Conservation (phyloP, 2,113 vertebrate species). For the Suncus etruscus region DNA sequence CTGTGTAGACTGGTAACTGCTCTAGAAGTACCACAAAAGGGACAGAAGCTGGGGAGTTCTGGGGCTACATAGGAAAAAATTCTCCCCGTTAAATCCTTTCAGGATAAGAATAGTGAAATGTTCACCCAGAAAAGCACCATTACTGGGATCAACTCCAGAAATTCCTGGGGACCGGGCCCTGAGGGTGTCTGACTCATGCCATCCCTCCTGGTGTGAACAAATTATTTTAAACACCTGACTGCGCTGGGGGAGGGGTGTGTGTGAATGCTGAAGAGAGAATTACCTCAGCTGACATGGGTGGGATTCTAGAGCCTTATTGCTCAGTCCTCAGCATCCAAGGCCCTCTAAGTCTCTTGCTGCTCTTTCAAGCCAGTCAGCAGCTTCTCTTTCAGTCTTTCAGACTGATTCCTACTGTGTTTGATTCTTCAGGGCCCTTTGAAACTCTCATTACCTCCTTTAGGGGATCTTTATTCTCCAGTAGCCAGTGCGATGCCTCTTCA, state of each 20-base stretch:
- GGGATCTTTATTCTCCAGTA: no score
- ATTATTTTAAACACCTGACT: neutral
- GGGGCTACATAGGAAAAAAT: neutral
- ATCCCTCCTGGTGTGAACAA: neutral
- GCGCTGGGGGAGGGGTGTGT: neutral
- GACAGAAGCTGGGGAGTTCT: no score
- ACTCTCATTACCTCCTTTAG: no score
- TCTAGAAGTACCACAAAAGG: no score
- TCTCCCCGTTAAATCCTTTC: neutral
- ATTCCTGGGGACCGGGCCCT: neutral
- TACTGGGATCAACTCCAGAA: neutral
- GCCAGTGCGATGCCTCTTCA: no score
- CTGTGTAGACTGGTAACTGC: neutral
- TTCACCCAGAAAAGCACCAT: constrained; percentile 2
- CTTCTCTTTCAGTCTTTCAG: constrained; percentile 9
- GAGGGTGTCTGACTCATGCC: neutral
- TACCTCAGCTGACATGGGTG: neutral
- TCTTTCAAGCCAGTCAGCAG: neutral
- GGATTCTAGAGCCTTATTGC: neutral
- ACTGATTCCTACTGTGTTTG: neutral
- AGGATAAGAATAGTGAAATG: neutral
- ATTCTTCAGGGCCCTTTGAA: no score
- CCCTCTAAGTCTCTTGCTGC: neutral
- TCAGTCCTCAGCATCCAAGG: neutral
- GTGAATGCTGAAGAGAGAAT: neutral